Conservation (phyloP, 1,140 invertebrate species). For the Steinernema khuongi region DNA sequence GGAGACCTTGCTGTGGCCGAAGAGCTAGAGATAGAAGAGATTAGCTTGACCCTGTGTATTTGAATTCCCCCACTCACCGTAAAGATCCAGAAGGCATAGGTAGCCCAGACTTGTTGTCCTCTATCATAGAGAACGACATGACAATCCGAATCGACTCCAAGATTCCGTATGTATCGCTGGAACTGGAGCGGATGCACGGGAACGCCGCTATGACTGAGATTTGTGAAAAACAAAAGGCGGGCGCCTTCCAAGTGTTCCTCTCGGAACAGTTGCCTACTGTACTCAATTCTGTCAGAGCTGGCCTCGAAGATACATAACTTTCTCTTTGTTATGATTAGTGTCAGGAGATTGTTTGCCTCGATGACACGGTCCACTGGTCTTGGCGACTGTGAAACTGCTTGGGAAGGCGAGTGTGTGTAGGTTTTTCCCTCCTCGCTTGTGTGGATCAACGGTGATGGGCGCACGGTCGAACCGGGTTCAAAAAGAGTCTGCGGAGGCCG, state of each 20-base stretch:
- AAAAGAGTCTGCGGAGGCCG: neutral
- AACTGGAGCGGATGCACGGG: constrained; percentile 58
- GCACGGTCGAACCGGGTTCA: constrained; percentile 19
- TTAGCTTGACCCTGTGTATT: neutral
- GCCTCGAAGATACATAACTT: constrained; percentile 40
- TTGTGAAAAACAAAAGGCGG: constrained; percentile 46
- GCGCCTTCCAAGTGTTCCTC: constrained; percentile 41
- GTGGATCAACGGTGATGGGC: neutral
- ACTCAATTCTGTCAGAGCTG: constrained; percentile 20
- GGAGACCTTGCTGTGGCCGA: constrained; percentile 48
- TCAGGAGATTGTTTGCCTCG: constrained; percentile 34
- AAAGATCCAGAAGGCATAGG: constrained; percentile 57
- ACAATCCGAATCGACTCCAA: constrained; percentile 53
- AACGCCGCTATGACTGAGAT: constrained; percentile 51
- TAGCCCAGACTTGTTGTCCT: constrained; percentile 50
- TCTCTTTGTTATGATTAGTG: constrained; percentile 39
- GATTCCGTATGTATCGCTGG: constrained; percentile 49
- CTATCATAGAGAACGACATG: constrained; percentile 52
- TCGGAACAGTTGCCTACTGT: constrained; percentile 23
- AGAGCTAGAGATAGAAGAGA: constrained; percentile 49
- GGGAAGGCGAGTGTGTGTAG: neutral
- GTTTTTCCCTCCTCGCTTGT: neutral
- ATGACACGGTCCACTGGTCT: constrained; percentile 24
- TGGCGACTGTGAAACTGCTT: neutral
- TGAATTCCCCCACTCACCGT: constrained; percentile 30